A percentile compares a stretch with the other conserved stretches of the same genome.
Evolutionary conservation across 2,113 vertebrate species (phyloP).

Genomic region (Macaca nemestrina): DNA sequence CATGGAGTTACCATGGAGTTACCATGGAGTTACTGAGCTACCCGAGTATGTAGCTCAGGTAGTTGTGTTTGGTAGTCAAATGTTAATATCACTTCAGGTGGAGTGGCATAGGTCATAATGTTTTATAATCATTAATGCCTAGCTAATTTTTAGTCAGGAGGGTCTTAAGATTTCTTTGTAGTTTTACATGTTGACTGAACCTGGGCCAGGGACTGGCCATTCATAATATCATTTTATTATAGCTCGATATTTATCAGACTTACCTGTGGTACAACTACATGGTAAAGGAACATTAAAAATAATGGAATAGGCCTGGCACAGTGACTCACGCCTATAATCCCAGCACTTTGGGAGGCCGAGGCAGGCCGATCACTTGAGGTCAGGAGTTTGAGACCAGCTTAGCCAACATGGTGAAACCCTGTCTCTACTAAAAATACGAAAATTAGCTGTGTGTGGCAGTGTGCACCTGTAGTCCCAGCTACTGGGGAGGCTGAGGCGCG

Average conservation of each 20-base stretch:
- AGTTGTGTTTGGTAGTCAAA: slow-evolving; percentile 20
- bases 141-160: neutral
- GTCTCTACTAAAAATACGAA: too few species aligned
- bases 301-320: neutral
- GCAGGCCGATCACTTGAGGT: too few species aligned
- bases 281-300: slow-evolving; percentile 5
- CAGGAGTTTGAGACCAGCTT: too few species aligned
- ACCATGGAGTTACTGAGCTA: neutral
- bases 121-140: neutral
- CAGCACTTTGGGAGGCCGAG: too few species aligned
- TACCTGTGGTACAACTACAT: neutral
- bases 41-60: neutral
- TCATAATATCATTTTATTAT: neutral
- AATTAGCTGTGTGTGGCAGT: too few species aligned
- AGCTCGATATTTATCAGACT: slow-evolving; percentile 9
- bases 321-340: too few species aligned
- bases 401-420: too few species aligned
- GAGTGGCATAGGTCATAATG: neutral
- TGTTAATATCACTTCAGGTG: neutral
- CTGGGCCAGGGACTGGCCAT: neutral
- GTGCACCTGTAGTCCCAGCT: too few species aligned
- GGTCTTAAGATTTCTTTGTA: neutral
- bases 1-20: neutral
- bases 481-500: too few species aligned
- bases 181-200: neutral